Conservation (phyloP, 2,888 invertebrate genomes). For the Crocallis elinguaria region DNA sequence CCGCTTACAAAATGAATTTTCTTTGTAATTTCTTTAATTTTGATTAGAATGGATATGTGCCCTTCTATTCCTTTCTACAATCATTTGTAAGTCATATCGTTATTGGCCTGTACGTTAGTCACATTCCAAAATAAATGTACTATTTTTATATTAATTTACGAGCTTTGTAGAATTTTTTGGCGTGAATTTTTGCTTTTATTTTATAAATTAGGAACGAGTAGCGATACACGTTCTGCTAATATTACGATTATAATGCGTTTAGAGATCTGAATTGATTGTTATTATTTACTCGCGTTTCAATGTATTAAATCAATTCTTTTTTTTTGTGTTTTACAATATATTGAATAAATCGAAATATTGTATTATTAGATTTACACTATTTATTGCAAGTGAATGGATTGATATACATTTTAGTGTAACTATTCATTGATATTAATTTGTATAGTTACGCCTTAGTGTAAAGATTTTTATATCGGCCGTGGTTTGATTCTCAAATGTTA, state of each 20-base stretch:
- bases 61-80: conserved; percentile 1
- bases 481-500: neutral
- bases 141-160: conserved; percentile 52
- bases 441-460: conserved; percentile 3
- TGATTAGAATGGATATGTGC: no score
- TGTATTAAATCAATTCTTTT: conserved; percentile 25
- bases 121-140: conserved; percentile 55
- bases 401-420: conserved; percentile 1
- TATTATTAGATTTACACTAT: conserved; percentile 53
- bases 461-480: conserved; percentile 1
- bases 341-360: conserved; percentile 39
- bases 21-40: no score
- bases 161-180: conserved; percentile 36
- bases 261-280: conserved; percentile 59
- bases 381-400: conserved; percentile 52
- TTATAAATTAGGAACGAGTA: conserved; percentile 7
- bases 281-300: conserved; percentile 22
- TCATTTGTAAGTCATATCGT: conserved; percentile 2
- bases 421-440: conserved; percentile 12
- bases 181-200: conserved; percentile 48
- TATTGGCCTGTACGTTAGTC: conserved; percentile 41
- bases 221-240: conserved; percentile 23
- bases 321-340: conserved; percentile 11
- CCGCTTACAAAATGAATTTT: no score
- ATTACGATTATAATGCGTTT: conserved; percentile 32